Percentiles rank a stretch among this genome's conserved stretches.
Conservation (phyloP, 2,113 vertebrate species). For the Pteropus alecto region DNA sequence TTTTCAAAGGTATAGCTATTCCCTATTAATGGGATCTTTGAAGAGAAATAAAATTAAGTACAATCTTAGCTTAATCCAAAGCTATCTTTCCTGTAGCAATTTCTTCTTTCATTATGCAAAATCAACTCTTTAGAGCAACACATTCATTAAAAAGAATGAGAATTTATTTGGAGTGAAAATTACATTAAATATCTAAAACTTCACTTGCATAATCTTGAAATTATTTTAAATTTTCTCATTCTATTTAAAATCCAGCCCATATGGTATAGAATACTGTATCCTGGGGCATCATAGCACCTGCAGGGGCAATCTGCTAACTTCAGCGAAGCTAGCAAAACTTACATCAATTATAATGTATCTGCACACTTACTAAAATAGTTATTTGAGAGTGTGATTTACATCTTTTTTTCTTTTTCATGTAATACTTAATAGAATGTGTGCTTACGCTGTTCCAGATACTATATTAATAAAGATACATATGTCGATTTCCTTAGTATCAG, state of each 20-base stretch:
- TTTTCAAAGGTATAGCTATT: slow-evolving; percentile 27
- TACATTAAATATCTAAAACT: background rate
- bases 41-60: slow-evolving; percentile 51
- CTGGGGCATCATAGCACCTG: background rate
- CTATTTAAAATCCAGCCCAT: background rate
- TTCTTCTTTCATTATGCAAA: background rate
- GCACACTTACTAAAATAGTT: background rate
- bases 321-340: background rate
- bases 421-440: background rate
- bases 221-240: background rate
- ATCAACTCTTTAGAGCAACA: background rate
- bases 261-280: background rate
- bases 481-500: background rate
- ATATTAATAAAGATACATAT: background rate
- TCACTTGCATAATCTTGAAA: background rate
- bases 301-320: background rate
- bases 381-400: accelerated
- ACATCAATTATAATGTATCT: background rate
- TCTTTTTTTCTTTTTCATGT: background rate
- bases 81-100: background rate
- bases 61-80: background rate
- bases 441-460: background rate
- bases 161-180: background rate
- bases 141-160: background rate
- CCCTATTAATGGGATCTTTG: slow-evolving; percentile 26